Evolutionary conservation across 1,140 invertebrate species (phyloP).

Genomic region (Solen grandis): DNA sequence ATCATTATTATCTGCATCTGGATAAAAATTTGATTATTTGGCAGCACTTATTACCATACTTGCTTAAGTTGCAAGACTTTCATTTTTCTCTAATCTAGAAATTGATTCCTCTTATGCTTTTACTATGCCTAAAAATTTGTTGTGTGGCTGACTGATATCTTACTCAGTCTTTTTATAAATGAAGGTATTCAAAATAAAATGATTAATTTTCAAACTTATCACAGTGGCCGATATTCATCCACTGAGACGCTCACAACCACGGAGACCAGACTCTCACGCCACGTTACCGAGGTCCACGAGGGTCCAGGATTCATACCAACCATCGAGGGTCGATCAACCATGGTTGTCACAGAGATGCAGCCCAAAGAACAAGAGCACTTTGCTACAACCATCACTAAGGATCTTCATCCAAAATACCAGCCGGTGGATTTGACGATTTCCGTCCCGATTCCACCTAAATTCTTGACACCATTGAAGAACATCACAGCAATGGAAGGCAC

Average conservation of each 20-base stretch:
- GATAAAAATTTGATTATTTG: too few species aligned
- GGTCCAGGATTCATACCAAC: slow-evolving; percentile 63
- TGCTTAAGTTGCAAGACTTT: too few species aligned
- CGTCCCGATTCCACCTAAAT: slow-evolving; percentile 88
- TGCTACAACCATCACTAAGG: slow-evolving; percentile 72
- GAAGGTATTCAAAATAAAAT: too few species aligned
- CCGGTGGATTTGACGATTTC: slow-evolving; percentile 78
- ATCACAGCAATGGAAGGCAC: slow-evolving; percentile 78
- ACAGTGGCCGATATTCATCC: slow-evolving; percentile 49
- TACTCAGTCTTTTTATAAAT: too few species aligned
- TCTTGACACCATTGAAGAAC: slow-evolving; percentile 87
- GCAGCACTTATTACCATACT: too few species aligned
- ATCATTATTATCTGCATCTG: too few species aligned
- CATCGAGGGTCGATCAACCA: slow-evolving; percentile 68
- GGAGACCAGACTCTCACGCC: slow-evolving; percentile 70
- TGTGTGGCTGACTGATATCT: too few species aligned
- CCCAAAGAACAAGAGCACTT: slow-evolving; percentile 66
- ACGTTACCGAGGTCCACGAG: slow-evolving; percentile 62
- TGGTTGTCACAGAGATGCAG: slow-evolving; percentile 65
- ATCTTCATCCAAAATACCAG: slow-evolving; percentile 75
- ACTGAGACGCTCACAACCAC: slow-evolving; percentile 72
- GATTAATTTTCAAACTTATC: too few species aligned
- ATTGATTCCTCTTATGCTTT: too few species aligned
- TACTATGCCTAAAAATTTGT: too few species aligned
- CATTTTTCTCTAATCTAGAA: too few species aligned